Evolutionary conservation across 2,888 invertebrate species (phyloP), one percentile per base, ranked within the genome.

Genomic region (Plagiodera versicolora): DNA sequence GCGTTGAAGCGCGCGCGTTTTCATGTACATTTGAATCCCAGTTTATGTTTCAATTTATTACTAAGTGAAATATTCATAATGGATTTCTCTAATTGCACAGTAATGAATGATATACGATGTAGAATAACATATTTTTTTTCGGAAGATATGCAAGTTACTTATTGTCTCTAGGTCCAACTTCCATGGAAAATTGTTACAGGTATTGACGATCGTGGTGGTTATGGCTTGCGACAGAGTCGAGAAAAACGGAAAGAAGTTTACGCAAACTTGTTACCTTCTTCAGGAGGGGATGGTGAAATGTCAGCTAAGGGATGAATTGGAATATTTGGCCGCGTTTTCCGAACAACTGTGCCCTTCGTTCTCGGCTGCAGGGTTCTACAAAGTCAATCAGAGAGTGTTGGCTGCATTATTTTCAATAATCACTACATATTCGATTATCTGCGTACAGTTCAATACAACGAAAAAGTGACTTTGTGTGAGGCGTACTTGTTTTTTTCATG

Each of bases 351-450:
- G 28, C 10, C 58, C 52, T 1, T 32, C 8, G 10, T 56, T 60
- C 18, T 44, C 51, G 0, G 51, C 45, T 16, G 55, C 56, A 18
- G 60, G 60, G 18, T 60, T 60, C 5, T 60, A 50, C 28, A 51
- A 20, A 17, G 45, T 60, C 14, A 60, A 46, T 46, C 48, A 50
- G 28, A 55, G 56, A 6, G 24, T 55, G 5, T 20, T 60, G 39
- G n/a, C 45, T 5, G 17, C 35, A 16, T 30, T 60, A 14, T 55
- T 60, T 19, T 46, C 51, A 1, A 50, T 56, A 1, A 16, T 56
- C 10, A 50, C 56, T n/a, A 60, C 60, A 3, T 60, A 60, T 20
- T 17, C 56, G 8, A 60, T 60, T 4, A 51, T 60, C 11, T 35
- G 19, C 24, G 35, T 60, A 14, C 60, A 60, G 16, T 60, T 60